Percentiles rank a stretch among this genome's conserved stretches.
Conservation (phyloP, 2,113 vertebrate genomes). For the Gymnorhina tibicen region DNA sequence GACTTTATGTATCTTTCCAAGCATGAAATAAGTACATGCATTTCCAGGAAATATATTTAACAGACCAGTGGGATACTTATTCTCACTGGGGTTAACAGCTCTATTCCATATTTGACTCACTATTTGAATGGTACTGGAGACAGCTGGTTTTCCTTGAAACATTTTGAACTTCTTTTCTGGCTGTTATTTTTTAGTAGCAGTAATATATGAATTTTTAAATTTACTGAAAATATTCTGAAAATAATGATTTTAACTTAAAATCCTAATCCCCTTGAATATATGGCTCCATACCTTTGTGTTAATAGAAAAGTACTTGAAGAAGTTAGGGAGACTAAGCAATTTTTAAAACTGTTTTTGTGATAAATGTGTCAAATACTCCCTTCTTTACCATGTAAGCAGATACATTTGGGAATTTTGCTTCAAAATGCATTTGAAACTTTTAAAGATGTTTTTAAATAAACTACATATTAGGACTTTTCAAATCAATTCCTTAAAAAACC, state of each 20-base stretch:
- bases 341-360: not conserved
- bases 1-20: slow-evolving; percentile 50
- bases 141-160: not conserved
- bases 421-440: not conserved
- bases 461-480: not conserved
- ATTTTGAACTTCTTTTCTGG: not conserved
- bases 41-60: slow-evolving; percentile 39
- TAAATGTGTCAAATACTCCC: not conserved
- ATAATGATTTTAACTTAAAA: not conserved
- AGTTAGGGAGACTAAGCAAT: not conserved
- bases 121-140: not conserved
- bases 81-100: not conserved
- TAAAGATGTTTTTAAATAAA: not conserved
- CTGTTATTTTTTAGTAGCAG: not conserved
- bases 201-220: not conserved
- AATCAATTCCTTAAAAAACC: not conserved
- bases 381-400: not conserved
- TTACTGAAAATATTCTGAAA: not conserved
- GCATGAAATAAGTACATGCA: slow-evolving; percentile 49
- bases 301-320: not conserved
- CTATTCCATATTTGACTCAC: not conserved
- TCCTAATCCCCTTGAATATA: not conserved
- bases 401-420: not conserved
- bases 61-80: not conserved
- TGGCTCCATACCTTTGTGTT: not conserved